Conservation (phyloP, 2,888 invertebrate species). For the Sialis fuliginosa region DNA sequence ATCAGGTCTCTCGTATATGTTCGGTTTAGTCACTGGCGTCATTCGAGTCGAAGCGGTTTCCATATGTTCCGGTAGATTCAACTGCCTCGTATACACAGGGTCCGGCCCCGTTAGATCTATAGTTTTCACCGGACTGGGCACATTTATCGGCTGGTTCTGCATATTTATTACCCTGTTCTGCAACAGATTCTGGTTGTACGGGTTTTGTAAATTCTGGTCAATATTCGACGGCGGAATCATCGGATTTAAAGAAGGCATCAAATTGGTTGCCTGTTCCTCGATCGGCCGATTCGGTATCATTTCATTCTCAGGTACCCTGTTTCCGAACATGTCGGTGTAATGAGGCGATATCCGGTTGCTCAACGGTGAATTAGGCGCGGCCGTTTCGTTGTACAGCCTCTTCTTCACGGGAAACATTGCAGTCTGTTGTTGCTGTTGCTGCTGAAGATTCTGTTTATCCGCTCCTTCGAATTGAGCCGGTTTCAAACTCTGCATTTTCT, state of each 20-base stretch:
- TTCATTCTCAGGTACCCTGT: neutral
- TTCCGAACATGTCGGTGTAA: neutral
- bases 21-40: neutral
- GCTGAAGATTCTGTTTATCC: conserved; percentile 16
- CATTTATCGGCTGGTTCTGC: conserved; percentile 1
- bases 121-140: conserved; percentile 4
- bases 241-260: conserved; percentile 3
- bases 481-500: neutral
- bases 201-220: conserved; percentile 8
- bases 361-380: conserved; percentile 3
- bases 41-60: neutral
- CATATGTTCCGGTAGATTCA: neutral
- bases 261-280: neutral
- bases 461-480: neutral
- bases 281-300: neutral
- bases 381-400: conserved; percentile 35
- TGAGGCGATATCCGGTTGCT: neutral
- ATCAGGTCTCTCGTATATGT: neutral
- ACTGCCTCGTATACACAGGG: neutral
- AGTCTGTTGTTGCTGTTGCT: conserved; percentile 5
- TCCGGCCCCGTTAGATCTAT: conserved; percentile 5
- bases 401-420: conserved; percentile 44
- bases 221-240: conserved; percentile 2
- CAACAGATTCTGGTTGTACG: conserved; percentile 4
- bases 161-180: neutral